phyloP scores from a whole-genome alignment of 2,888 invertebrate species.

The Amorpha juglandis region DNA sequence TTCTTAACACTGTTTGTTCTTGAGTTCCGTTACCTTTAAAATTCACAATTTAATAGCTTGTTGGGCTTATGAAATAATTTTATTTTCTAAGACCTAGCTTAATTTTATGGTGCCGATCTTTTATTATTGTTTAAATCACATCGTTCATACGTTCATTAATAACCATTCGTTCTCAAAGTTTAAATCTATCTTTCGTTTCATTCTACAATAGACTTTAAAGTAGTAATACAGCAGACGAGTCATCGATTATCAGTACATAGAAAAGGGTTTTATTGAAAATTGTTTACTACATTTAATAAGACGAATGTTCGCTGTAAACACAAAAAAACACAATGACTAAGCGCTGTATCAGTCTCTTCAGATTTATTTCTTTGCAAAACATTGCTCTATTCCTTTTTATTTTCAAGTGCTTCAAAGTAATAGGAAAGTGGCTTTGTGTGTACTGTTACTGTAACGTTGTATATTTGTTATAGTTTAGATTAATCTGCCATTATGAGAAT shows the following conservation, averaged over 20 bases:
- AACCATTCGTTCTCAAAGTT: too few relatives aligned
- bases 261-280: not conserved
- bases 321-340: not conserved
- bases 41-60: too few relatives aligned
- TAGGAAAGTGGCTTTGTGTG: not conserved
- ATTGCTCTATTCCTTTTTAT: not conserved
- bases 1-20: too few relatives aligned
- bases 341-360: not conserved
- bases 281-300: constrained; percentile 5
- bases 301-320: not conserved
- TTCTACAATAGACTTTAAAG: too few relatives aligned
- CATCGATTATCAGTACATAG: not conserved
- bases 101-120: too few relatives aligned
- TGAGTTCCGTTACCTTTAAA: too few relatives aligned
- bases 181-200: too few relatives aligned
- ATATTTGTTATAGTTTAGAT: not conserved
- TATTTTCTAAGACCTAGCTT: too few relatives aligned
- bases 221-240: not conserved
- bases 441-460: not conserved
- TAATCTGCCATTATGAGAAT: not conserved
- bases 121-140: too few relatives aligned
- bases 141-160: too few relatives aligned
- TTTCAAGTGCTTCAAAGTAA: not conserved
- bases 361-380: not conserved
- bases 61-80: not conserved